Evolutionary conservation across 2,113 vertebrate genomes (phyloP).

Genomic region (Pimephales promelas): DNA sequence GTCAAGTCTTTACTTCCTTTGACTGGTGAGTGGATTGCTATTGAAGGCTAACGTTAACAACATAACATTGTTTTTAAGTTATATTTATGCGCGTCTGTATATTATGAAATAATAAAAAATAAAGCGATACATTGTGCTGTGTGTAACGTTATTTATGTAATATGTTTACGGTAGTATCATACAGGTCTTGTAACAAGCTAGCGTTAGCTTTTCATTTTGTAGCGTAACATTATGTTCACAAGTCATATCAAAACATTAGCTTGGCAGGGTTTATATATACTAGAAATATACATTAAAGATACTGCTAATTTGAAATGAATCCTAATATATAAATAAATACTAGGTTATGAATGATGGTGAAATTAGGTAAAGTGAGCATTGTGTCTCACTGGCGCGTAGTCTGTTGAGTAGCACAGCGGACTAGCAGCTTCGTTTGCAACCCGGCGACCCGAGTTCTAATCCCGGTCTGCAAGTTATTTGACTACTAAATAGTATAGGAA

Average conservation of each 20-base stretch:
- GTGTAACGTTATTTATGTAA: too few relatives aligned
- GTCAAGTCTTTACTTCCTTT: conserved; percentile 37
- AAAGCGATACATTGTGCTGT: neutral
- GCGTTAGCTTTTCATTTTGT: conserved; percentile 11
- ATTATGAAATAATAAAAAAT: neutral
- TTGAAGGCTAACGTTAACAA: neutral
- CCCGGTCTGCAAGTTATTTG: too few relatives aligned
- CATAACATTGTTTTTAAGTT: too few relatives aligned
- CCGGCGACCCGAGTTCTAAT: neutral
- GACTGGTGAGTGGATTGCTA: conserved; percentile 52
- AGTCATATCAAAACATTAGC: neutral
- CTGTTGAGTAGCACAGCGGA: conserved; percentile 12
- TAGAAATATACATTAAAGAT: neutral
- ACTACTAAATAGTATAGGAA: too few relatives aligned
- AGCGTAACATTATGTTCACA: neutral
- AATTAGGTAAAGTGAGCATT: neutral
- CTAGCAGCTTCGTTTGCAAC: fast-evolving
- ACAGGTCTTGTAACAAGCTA: neutral
- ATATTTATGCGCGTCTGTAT: neutral
- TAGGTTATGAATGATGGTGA: neutral
- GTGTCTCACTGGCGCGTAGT: fast-evolving
- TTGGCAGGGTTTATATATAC: neutral
- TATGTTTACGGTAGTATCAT: neutral
- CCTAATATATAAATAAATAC: neutral
- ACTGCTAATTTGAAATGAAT: neutral